Evolutionary conservation across 2,888 invertebrate species (phyloP), one percentile per base, ranked within the genome.

Genomic region (Aspidapion aeneum): DNA sequence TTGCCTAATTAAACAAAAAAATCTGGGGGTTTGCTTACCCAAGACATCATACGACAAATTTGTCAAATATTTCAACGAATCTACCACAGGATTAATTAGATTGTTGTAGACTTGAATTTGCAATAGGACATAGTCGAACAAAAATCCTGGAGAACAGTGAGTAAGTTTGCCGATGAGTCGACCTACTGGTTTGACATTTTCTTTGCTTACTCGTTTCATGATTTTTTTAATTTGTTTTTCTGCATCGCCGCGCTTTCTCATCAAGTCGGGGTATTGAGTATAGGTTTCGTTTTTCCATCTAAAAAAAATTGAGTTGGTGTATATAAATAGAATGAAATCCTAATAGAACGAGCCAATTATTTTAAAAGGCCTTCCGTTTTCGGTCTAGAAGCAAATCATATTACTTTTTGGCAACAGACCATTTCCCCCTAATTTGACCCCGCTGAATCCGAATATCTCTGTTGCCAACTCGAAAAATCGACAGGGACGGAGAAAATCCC

Each of bases 131-230:
- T 98, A 98, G 81, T 99, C 98, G 77, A 99, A 98, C 3, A 99
- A 85, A 73, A 96, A 91, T 7, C 94, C 93, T 0, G 99, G 98
- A 54, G 96, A 94, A 58, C 94, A 94, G 78, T 99, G 98, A 21
- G 96, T 95, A 35, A 98, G 83, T 82, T 99, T 99, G 16, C 98
- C 99, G 68, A 99, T 92, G 57, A 93, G 89, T 64, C 99, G 85
- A 0, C 99, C 99, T 66, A 96, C 93, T 1, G 94, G 95, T 79
- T 98, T 99, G 3, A 98, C 95, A 74, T 97, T 99, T 79, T 99
- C 99, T 78, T 99, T 99, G 73, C 96, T 96, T 49, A 96, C 94
- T 67, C 93, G 89, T 82, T 98, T 98, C 94, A 99, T 96, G 49
- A 98, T 91, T 69, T 95, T 95, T 77, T 96, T 96, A 57, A 97